A percentile compares a stretch with the other conserved stretches of the same genome.
Conservation (phyloP, 2,113 vertebrate genomes). For the Chitala chitala region DNA sequence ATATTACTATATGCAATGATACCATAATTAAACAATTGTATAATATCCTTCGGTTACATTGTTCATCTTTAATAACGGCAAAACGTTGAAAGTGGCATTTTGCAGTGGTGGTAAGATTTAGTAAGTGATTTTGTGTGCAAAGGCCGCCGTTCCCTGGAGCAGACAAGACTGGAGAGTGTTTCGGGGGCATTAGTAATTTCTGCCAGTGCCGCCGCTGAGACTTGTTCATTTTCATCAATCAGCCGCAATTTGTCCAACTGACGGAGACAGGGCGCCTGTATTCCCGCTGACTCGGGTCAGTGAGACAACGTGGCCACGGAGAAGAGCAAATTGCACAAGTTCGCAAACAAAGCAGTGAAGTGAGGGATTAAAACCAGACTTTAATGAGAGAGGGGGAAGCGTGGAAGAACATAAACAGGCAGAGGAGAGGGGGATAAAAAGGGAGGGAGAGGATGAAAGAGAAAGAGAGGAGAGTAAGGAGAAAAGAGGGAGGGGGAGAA, state of each 20-base stretch:
- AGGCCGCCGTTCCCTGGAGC: not conserved
- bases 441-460: not conserved
- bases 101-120: not conserved
- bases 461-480: not conserved
- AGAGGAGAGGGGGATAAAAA: not conserved
- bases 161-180: not conserved
- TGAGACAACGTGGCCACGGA: conserved; percentile 52
- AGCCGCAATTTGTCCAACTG: conserved; percentile 74
- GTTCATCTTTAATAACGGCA: conserved; percentile 15
- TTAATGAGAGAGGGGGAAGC: not conserved
- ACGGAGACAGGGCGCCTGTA: conserved; percentile 63
- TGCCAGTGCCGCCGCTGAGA: conserved; percentile 56
- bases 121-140: not conserved
- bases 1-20: too few species aligned
- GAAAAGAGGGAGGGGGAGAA: conserved; percentile 42
- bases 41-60: too few species aligned
- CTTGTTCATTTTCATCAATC: conserved; percentile 71
- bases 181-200: not conserved
- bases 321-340: conserved; percentile 64
- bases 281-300: conserved; percentile 68
- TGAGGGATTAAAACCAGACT: conserved; percentile 37
- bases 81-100: not conserved
- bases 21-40: too few species aligned
- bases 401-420: conserved; percentile 9
- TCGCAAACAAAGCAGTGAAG: conserved; percentile 37